Evolutionary conservation across 1,140 invertebrate species (phyloP), one percentile per base, ranked within the genome.

Genomic region (Holotrichia oblita): DNA sequence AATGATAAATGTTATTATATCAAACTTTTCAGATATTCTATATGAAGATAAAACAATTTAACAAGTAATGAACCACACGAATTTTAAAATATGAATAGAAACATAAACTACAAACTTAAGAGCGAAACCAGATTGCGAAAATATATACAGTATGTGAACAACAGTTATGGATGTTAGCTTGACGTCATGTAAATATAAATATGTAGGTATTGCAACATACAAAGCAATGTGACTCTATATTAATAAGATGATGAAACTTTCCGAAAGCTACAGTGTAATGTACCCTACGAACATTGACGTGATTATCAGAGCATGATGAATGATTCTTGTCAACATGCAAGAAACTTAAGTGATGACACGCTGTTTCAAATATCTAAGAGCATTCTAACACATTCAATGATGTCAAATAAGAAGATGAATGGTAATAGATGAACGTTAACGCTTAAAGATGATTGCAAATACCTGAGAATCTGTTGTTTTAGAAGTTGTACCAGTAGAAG

Each of bases 401-500:
- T 40, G 73, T 34, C 61, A 42, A 74, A 74, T 34, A 74, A 69
- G 22, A 20, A 69, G 10, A 69, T 69, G 61, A 22, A 69, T 69
- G 61, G 12, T 69, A 22, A 27, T 34, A 69, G 61, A 74, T 74
- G 73, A 74, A 41, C 10, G 40, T 40, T 40, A 41, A 40, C 73
- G 73, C 40, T 40, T 74, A 74, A 74, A 41, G 73, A 42, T 74
- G 73, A 40, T 74, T 74, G 73, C 14, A 74, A 74, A 74, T 74
- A 74, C 73, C 73, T 74, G 73, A 10, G 73, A 74, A 44, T 74
- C 79, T 48, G 77, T 61, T 34, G 79, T 9, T 77, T 80, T 85
- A 76, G 84, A 81, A 74, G 84, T 86, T 6, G 85, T 81, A 69
- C 82, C 74, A 42, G 85, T 85, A 74, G 73, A 72, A 42, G 17